A percentile compares a stretch with the other conserved stretches of the same genome.
These are phyloP conservation scores for Macroglossus sobrinus DNA, from an alignment of 2,113 vertebrate genomes.

Conservation along the genomic window DNA sequence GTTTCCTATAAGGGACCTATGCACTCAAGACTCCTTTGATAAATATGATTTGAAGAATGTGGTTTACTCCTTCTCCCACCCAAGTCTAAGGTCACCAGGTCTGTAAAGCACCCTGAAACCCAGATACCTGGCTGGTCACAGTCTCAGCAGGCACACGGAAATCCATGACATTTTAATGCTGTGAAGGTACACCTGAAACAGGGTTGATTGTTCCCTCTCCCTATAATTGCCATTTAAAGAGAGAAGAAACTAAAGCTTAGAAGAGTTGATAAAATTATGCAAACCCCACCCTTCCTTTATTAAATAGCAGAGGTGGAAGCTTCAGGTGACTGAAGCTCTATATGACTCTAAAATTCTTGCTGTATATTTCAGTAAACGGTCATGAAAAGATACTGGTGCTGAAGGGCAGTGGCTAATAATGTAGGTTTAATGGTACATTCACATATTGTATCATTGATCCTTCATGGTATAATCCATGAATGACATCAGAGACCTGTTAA, in stretches of 20 bases:
- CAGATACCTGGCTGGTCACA: neutral
- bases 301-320: neutral
- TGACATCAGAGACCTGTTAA: neutral
- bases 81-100: neutral
- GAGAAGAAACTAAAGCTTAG: neutral
- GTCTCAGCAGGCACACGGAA: neutral
- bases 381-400: neutral
- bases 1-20: neutral
- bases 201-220: neutral
- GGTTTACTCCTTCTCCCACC: neutral
- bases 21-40: neutral
- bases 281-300: neutral
- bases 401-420: too few species aligned
- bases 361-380: neutral
- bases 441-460: too few species aligned
- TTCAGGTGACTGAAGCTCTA: neutral
- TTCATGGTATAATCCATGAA: neutral
- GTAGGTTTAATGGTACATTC: neutral
- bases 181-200: neutral
- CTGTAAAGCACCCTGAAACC: neutral
- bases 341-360: neutral
- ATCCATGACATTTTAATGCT: neutral
- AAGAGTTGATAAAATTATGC: neutral
- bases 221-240: neutral
- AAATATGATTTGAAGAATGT: neutral